Percentiles rank a stretch among this genome's conserved stretches.
phyloP scores from a whole-genome alignment of 1,140 invertebrate genomes.

The Drosophila tsacasi region DNA sequence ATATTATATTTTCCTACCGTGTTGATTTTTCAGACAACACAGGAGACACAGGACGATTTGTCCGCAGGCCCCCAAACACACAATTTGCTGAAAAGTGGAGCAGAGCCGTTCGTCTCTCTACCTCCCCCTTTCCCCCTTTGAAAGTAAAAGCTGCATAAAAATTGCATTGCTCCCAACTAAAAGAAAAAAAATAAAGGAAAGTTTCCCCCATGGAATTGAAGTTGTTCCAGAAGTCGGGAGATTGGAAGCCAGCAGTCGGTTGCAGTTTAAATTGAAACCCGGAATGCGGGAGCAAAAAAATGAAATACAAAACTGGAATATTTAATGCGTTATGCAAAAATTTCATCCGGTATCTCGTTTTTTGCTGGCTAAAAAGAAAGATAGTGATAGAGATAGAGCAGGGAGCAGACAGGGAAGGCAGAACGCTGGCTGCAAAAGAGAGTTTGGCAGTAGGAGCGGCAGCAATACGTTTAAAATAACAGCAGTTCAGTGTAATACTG shows the following conservation, averaged over 20 bases:
- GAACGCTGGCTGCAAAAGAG: constrained; percentile 14
- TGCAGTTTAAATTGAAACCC: constrained; percentile 80
- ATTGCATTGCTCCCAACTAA: constrained; percentile 51
- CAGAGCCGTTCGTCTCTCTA: constrained; percentile 51
- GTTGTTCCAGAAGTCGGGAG: constrained; percentile 43
- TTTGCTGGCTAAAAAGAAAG: constrained; percentile 17
- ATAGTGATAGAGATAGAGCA: constrained; percentile 25
- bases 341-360: constrained; percentile 58
- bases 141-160: constrained; percentile 74
- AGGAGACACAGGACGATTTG: constrained; percentile 20
- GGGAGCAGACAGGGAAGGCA: constrained; percentile 2
- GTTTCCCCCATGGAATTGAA: constrained; percentile 44
- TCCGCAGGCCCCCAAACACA: constrained; percentile 51
- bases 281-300: constrained; percentile 46
- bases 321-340: constrained; percentile 83
- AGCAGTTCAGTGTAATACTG: constrained; percentile 58
- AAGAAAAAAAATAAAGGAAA: constrained; percentile 7
- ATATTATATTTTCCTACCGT: constrained; percentile 28
- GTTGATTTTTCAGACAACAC: constrained; percentile 26
- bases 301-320: constrained; percentile 77
- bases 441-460: constrained; percentile 25
- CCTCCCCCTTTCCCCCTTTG: constrained; percentile 22
- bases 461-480: constrained; percentile 82
- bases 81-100: constrained; percentile 75
- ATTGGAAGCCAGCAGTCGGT: constrained; percentile 48